Percentiles rank a stretch among this genome's conserved stretches.
Evolutionary conservation across 2,888 invertebrate genomes (phyloP).

Genomic region (Agelastica alni): DNA sequence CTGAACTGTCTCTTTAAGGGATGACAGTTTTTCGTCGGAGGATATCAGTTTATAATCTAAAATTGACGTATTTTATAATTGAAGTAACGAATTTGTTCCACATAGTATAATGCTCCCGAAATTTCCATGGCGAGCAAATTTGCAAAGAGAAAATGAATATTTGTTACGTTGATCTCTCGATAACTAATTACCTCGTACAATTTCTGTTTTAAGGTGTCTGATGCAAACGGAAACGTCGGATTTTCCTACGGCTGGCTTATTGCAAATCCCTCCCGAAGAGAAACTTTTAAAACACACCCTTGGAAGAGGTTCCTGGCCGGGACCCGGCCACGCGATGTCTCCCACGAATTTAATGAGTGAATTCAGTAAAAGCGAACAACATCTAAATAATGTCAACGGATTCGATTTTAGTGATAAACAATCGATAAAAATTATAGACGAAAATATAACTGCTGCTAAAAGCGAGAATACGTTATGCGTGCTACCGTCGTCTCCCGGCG

Average conservation of each 20-base stretch:
- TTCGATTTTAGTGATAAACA: conserved; percentile 53
- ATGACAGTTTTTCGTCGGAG: too few relatives aligned
- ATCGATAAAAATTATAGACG: conserved; percentile 50
- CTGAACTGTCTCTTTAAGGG: too few relatives aligned
- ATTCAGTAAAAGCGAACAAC: conserved; percentile 84
- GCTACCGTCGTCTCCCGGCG: conserved; percentile 46
- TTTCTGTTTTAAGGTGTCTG: conserved; percentile 9
- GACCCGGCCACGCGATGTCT: conserved; percentile 68
- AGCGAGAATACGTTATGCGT: conserved; percentile 74
- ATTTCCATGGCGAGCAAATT: too few relatives aligned
- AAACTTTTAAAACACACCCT: conserved; percentile 77
- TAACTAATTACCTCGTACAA: too few relatives aligned
- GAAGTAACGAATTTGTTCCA: too few relatives aligned
- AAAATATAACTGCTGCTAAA: conserved; percentile 66
- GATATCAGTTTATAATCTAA: too few relatives aligned
- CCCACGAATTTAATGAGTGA: conserved; percentile 59
- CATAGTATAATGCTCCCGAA: too few relatives aligned
- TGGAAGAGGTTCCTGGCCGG: conserved; percentile 85
- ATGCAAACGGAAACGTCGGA: conserved; percentile 1
- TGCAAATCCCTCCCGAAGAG: conserved; percentile 73
- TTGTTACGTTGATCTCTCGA: too few relatives aligned
- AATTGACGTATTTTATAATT: too few relatives aligned
- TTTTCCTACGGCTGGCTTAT: conserved; percentile 24
- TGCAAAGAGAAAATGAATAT: too few relatives aligned
- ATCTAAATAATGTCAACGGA: conserved; percentile 63